Evolutionary conservation across 2,797 vertebrate species (phyloP), one percentile per base, ranked within the genome.

Genomic region (Oryzias sinensis): DNA sequence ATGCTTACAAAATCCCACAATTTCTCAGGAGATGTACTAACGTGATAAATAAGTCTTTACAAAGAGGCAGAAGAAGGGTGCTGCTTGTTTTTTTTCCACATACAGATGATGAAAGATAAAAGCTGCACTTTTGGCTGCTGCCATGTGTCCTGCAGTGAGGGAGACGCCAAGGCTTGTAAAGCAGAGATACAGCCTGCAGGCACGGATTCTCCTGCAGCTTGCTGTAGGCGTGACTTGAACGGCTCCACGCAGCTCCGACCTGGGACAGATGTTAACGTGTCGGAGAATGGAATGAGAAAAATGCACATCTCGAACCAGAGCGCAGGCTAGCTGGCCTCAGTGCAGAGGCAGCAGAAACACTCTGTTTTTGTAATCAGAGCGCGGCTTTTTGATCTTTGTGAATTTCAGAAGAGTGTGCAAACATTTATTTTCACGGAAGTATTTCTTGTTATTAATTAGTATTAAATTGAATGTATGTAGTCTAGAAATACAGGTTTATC

Each of bases 231-330:
- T 72, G 77, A 77, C 80, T 79, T 79, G 62, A 51, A 48, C 66
- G 71, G 64, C 59, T 72, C 59, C 46, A 53, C 76, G 67, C 42
- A 63, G 80, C 76, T 77, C 48, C 70, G 61, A 88, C 87, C 86
- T 79, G 77, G 84, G 89, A 88, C 89, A 91, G 90, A 91, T 92
- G 89, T 88, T 88, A 88, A 87, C 84, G 85, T 87, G 88, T 90
- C 74, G 74, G 74, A 76, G 81, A 88, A 86, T 79, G 90, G 90
- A 87, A 91, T 92, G 89, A 87, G 70, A 89, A 87, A 89, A 90
- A 92, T 92, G 88, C 82, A 82, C 81, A 82, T 76, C 68, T 88
- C 78, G 87, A 80, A 79, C 56, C 67, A 70, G 82, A 85, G 83
- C 72, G 59, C 68, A 68, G 81, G 78, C 70, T 71, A 82, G 84